These are phyloP conservation scores for Brenthis hecate DNA, from an alignment of 2,888 invertebrate species.

Conservation along the genomic window DNA sequence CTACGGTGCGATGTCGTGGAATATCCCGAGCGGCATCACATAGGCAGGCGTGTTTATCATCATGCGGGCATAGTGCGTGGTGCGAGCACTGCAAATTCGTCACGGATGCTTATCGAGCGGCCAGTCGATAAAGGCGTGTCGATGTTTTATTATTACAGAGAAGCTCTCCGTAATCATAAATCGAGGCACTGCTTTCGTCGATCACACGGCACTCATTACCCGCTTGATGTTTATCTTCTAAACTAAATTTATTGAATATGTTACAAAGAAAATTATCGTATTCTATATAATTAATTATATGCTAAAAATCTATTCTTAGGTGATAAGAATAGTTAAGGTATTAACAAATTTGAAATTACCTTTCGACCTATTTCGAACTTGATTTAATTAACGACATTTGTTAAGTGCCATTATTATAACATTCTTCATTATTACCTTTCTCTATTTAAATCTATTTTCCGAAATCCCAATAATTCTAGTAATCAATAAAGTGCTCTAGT, in stretches of 20 bases:
- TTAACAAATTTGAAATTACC: not conserved
- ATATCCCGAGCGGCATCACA: constrained; percentile 21
- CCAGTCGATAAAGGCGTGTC: constrained; percentile 76
- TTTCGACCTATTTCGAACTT: too few relatives aligned
- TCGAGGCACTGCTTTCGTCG: constrained; percentile 63
- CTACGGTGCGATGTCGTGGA: constrained; percentile 43
- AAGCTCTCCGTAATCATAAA: constrained; percentile 63
- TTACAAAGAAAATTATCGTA: constrained; percentile 14
- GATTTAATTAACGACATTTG: too few relatives aligned
- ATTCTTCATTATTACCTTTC: too few relatives aligned
- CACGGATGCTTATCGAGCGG: constrained; percentile 79
- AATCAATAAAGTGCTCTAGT: too few relatives aligned
- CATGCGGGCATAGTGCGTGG: constrained; percentile 50
- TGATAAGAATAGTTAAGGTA: not conserved
- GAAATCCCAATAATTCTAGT: too few relatives aligned
- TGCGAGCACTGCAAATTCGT: constrained; percentile 77
- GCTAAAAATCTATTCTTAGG: not conserved
- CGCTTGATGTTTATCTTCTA: constrained; percentile 50
- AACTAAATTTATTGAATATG: constrained; percentile 30
- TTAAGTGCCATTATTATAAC: too few relatives aligned
- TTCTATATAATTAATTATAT: not conserved
- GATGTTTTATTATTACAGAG: constrained; percentile 77
- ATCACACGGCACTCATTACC: constrained; percentile 58
- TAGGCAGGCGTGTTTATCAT: constrained; percentile 44
- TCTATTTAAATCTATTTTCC: too few relatives aligned